Evolutionary conservation across 1,140 invertebrate genomes (phyloP), one percentile per base, ranked within the genome.

Genomic region (Mya arenaria): DNA sequence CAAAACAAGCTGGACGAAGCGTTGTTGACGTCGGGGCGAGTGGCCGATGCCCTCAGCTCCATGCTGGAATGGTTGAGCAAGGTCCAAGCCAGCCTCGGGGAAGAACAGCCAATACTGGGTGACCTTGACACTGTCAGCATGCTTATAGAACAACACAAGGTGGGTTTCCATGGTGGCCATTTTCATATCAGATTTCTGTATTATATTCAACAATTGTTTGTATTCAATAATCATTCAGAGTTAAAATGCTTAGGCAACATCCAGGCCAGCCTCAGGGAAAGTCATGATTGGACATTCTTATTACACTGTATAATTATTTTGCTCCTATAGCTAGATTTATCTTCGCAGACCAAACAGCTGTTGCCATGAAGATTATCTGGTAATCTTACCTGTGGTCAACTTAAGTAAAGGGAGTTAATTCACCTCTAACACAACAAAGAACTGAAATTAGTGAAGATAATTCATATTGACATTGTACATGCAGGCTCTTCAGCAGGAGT

Each of bases 121-220:
- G 98, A 99, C 93, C 93, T 99, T 19, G 98, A 99, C 90, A 99
- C 98, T 0, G 98, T 99, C 0, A 97, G 96, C 91, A 96, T 96
- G 87, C 94, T 99, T 0, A 95, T 98, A 39, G 98, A 99, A 87
- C 96, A 98, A 89, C 98, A 99, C 89, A 97, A 96, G 93, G 95
- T 95, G 85, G 81, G 79, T 66, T 15, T 4, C 17, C n/a, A n/a
- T n/a, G n/a, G n/a, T n/a, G n/a, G n/a, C n/a, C n/a, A n/a, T n/a
- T n/a, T n/a, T n/a, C n/a, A n/a, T n/a, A n/a, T n/a, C n/a, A n/a
- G n/a, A n/a, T n/a, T n/a, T n/a, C n/a, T n/a, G n/a, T n/a, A n/a
- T n/a, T n/a, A n/a, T n/a, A n/a, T n/a, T n/a, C n/a, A n/a, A n/a
- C n/a, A n/a, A n/a, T n/a, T n/a, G n/a, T n/a, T n/a, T n/a, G n/a